Conservation (phyloP, 2,113 vertebrate genomes). For the Albula goreensis region DNA sequence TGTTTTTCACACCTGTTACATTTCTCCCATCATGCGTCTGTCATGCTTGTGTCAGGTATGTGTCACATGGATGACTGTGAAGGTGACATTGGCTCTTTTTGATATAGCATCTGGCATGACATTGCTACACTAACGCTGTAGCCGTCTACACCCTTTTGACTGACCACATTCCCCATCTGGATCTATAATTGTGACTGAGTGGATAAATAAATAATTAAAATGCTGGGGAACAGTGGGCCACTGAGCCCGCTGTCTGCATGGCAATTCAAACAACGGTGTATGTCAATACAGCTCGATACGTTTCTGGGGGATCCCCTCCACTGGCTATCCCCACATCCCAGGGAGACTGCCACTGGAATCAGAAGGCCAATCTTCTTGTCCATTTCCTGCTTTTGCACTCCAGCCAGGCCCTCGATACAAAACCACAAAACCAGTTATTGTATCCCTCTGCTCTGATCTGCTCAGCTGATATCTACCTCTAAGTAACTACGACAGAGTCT, state of each 20-base stretch:
- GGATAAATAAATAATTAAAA: conserved; percentile 41
- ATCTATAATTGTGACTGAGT: conserved; percentile 20
- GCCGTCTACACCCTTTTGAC: not conserved
- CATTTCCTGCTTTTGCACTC: not conserved
- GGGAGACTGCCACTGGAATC: conserved; percentile 14
- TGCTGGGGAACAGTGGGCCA: conserved; percentile 29
- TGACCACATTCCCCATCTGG: not conserved
- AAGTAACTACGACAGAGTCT: not conserved
- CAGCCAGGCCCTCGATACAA: not conserved
- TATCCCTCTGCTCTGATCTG: not conserved
- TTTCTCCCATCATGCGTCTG: not conserved
- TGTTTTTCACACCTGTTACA: not conserved
- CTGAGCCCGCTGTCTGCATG: conserved; percentile 41
- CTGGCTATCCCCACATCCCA: conserved; percentile 20
- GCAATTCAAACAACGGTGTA: conserved; percentile 34
- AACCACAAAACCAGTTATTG: not conserved
- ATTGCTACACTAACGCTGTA: not conserved
- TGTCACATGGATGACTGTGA: not conserved
- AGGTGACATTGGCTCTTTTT: not conserved
- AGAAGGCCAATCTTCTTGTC: not conserved
- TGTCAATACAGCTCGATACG: conserved; percentile 51
- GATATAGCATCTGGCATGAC: not conserved
- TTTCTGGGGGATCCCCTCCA: conserved; percentile 26
- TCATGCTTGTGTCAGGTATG: not conserved
- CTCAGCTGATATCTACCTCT: not conserved